These are phyloP conservation scores for Nyctalus aviator DNA, from an alignment of 2,797 vertebrate species.

Conservation along the genomic window DNA sequence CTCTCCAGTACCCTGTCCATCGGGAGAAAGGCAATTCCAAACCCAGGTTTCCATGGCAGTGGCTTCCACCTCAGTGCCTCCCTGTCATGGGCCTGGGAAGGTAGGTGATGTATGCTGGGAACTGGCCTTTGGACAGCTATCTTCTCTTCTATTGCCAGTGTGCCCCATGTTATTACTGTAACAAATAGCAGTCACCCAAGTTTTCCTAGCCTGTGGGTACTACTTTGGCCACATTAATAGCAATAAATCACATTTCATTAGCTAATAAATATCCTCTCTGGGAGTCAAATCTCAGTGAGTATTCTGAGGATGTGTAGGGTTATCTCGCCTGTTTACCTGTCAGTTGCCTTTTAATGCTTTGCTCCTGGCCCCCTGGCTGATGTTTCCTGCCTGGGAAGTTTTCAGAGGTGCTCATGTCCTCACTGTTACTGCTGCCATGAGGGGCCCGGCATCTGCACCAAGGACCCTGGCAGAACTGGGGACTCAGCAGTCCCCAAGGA, in stretches of 20 bases:
- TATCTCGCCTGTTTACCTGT: neutral
- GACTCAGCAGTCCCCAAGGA: neutral
- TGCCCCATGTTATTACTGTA: neutral
- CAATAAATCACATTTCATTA: conserved; percentile 10
- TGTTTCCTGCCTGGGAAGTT: neutral
- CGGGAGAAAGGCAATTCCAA: neutral
- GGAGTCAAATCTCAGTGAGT: neutral
- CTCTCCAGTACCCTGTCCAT: neutral
- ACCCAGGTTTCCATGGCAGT: neutral
- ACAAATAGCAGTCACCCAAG: neutral
- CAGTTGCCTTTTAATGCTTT: neutral
- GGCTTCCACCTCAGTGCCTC: neutral
- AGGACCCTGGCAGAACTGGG: neutral
- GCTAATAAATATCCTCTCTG: neutral
- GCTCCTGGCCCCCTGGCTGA: neutral
- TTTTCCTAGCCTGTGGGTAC: conserved; percentile 10
- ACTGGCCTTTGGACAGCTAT: neutral
- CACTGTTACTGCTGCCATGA: neutral
- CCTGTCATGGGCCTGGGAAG: neutral
- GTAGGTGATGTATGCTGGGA: neutral
- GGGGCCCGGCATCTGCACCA: neutral
- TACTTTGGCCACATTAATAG: neutral
- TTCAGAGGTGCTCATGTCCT: neutral
- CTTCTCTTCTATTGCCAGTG: neutral
- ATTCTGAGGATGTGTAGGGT: neutral